Base-by-base conservation (phyloP, 2,113 vertebrate genomes). In the Glaucomys volans region DNA sequence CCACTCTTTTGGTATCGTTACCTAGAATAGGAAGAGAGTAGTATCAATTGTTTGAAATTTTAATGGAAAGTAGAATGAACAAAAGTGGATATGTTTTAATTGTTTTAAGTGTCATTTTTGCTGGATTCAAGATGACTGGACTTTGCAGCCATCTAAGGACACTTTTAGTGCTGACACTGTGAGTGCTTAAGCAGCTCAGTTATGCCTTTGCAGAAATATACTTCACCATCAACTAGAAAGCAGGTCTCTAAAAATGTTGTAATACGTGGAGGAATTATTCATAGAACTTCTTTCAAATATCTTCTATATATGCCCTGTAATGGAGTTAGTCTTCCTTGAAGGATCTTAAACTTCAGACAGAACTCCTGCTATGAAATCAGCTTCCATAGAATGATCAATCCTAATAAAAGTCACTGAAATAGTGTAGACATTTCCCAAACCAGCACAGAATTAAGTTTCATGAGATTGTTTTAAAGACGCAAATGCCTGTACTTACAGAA, bases 321-420 rank as follows among this genome's bases (percentile, higher is more conserved):
- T 91, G 79, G 95, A 89, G 66, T 87, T 93, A 97, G 96, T 97
- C 97, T 97, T 93, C 96, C 97, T 95, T 96, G 95, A 97, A 97
- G 67, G 64, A 84, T 76, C 75, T 93, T 80, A 95, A 77, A 59
- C 82, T 93, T 89, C 71, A 71, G 3, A 84, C 12, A 52, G 88
- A 96, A 62, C 83, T 90, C 47, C 59, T 71, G 69, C 94, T 94
- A 59, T 47, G 44, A 95, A 96, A 93, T 92, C 80, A 75, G 37
- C 88, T 76, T 86, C 96, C 54, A 13, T 7, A 47, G 66, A 96
- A 94, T 72, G 95, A 96, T 64, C 12, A 22, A 35, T 8, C 37
- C 79, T 93, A 96, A 84, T 96, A 95, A 96, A 96, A 97, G 74
- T 95, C 90, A 75, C 77, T 81, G 91, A 75, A 85, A 82, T 83